Evolutionary conservation across 2,888 invertebrate species (phyloP).

Genomic region (Blastobasis lacticolella): DNA sequence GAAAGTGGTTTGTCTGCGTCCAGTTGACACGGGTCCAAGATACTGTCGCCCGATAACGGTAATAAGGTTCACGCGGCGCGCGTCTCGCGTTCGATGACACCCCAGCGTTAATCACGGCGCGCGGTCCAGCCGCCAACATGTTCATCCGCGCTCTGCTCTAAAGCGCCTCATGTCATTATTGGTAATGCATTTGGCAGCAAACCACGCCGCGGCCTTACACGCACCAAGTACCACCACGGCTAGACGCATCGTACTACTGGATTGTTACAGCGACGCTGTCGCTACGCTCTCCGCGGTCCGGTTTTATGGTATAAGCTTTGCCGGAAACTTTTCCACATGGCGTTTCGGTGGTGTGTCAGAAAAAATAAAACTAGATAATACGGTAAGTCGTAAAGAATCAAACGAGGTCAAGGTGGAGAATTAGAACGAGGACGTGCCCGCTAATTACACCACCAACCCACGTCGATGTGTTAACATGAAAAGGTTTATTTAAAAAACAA

Average conservation of each 20-base stretch:
- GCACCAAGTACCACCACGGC: neutral
- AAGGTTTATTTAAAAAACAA: no score
- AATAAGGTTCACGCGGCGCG: slow-evolving; percentile 48
- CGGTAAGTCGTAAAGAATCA: slow-evolving; percentile 53
- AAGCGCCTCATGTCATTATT: slow-evolving; percentile 39
- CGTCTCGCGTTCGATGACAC: slow-evolving; percentile 45
- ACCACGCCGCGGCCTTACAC: slow-evolving; percentile 19
- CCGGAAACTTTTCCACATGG: slow-evolving; percentile 31
- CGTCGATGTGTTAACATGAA: slow-evolving; percentile 23
- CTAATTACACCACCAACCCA: slow-evolving; percentile 56
- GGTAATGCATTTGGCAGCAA: slow-evolving; percentile 45
- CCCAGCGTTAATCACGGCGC: slow-evolving; percentile 42
- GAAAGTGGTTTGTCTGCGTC: slow-evolving; percentile 51
- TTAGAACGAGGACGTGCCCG: slow-evolving; percentile 55
- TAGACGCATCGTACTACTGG: no score
- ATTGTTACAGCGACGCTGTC: no score
- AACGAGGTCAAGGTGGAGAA: slow-evolving; percentile 63
- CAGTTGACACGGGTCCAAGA: slow-evolving; percentile 67
- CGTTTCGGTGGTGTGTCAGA: slow-evolving; percentile 39
- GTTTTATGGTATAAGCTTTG: slow-evolving; percentile 7
- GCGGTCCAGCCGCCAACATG: slow-evolving; percentile 23
- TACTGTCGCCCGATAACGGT: slow-evolving; percentile 65
- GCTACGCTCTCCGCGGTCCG: no score
- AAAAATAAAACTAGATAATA: slow-evolving; percentile 44
- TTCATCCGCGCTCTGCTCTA: slow-evolving; percentile 24